Conservation (phyloP, 2,888 invertebrate genomes). For the Erebia palarica region DNA sequence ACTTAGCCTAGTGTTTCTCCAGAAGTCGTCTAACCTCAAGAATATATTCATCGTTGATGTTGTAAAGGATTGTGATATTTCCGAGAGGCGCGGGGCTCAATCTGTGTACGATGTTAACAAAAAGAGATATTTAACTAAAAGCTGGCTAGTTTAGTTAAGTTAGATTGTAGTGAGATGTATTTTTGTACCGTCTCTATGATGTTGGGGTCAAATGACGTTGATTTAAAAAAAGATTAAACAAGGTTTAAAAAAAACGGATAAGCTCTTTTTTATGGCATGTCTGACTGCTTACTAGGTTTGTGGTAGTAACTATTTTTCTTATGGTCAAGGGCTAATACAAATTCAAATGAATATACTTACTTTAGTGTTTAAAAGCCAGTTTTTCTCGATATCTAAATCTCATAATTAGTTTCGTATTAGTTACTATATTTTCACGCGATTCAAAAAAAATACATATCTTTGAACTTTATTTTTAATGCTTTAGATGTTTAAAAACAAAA, state of each 20-base stretch:
- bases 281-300: neutral
- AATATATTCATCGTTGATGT: conserved; percentile 50
- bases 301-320: too few relatives aligned
- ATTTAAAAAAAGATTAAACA: conserved; percentile 29
- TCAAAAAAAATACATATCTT: too few relatives aligned
- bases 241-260: neutral
- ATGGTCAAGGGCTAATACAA: too few relatives aligned
- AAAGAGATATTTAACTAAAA: conserved; percentile 36
- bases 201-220: conserved; percentile 65
- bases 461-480: too few relatives aligned
- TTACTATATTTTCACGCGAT: too few relatives aligned
- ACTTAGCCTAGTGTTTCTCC: neutral
- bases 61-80: conserved; percentile 69
- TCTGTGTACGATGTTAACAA: conserved; percentile 24
- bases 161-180: conserved; percentile 72
- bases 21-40: conserved; percentile 19
- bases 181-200: conserved; percentile 68
- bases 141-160: conserved; percentile 67
- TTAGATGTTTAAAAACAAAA: too few relatives aligned
- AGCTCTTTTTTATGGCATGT: neutral
- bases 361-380: too few relatives aligned
- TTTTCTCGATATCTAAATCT: too few relatives aligned
- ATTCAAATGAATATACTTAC: too few relatives aligned
- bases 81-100: conserved; percentile 54
- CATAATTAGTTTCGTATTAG: too few relatives aligned